These are phyloP conservation scores for Netelia fuscicornis DNA, from an alignment of 2,888 invertebrate species.

Conservation along the genomic window DNA sequence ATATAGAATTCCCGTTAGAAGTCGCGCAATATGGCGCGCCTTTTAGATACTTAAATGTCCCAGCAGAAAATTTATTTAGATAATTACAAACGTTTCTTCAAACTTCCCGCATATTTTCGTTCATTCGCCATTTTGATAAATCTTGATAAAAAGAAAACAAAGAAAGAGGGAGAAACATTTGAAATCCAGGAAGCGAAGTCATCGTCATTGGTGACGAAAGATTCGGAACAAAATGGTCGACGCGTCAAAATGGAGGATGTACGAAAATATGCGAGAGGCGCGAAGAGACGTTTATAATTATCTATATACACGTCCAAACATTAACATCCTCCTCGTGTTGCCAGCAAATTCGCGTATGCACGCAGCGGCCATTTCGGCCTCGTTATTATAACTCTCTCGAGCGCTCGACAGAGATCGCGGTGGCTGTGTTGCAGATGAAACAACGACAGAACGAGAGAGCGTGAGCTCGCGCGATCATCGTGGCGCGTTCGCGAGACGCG, in stretches of 20 bases:
- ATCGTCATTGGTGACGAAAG: too few relatives aligned
- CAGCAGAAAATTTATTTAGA: not conserved
- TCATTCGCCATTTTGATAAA: too few relatives aligned
- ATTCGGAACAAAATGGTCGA: not conserved
- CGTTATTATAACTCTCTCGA: conserved; percentile 70
- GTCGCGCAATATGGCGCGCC: conserved; percentile 27
- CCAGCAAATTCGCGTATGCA: conserved; percentile 48
- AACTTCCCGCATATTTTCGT: too few relatives aligned
- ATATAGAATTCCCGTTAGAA: conserved; percentile 60
- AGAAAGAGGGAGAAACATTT: too few relatives aligned
- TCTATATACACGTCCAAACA: conserved; percentile 62
- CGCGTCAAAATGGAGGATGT: conserved; percentile 30
- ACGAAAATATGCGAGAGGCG: conserved; percentile 31
- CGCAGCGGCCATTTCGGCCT: conserved; percentile 65
- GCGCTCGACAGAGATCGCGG: conserved; percentile 5
- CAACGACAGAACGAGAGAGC: conserved; percentile 21
- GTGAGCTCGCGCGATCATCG: conserved; percentile 37
- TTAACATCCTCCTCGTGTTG: conserved; percentile 67
- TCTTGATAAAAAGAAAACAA: too few relatives aligned
- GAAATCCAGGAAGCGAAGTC: too few relatives aligned
- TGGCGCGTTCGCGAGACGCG: conserved; percentile 48
- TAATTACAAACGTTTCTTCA: too few relatives aligned
- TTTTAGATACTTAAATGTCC: conserved; percentile 33
- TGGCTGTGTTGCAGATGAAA: not conserved
- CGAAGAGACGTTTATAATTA: conserved; percentile 5